Evolutionary conservation across 1,140 invertebrate species (phyloP).

Genomic region (Chymomyza costata): DNA sequence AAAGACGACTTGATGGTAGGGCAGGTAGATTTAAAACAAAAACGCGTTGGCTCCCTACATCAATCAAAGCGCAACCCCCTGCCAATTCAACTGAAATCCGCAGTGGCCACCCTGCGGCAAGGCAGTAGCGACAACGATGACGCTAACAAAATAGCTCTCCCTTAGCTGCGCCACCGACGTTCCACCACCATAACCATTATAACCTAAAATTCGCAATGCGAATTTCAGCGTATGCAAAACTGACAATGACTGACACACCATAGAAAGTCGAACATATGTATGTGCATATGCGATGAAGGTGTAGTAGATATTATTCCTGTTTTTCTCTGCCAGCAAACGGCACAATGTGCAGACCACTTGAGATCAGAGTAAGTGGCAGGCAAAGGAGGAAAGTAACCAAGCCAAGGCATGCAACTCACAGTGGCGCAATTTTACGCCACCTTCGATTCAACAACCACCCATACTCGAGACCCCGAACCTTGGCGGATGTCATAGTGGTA

Average conservation of each 20-base stretch:
- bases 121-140: conserved; percentile 28
- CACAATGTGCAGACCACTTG: conserved; percentile 58
- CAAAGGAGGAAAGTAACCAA: conserved; percentile 24
- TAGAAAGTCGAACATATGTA: conserved; percentile 25
- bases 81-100: conserved; percentile 47
- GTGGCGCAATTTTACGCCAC: conserved; percentile 44
- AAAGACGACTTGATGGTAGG: conserved; percentile 33
- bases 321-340: conserved; percentile 16
- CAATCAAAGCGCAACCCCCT: conserved; percentile 49
- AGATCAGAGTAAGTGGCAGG: conserved; percentile 61
- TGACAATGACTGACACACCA: conserved; percentile 47
- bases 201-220: conserved; percentile 31
- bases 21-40: conserved; percentile 31
- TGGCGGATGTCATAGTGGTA: conserved; percentile 34
- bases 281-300: conserved; percentile 32
- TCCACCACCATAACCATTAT: conserved; percentile 11
- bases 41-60: conserved; percentile 32
- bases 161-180: conserved; percentile 8
- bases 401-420: conserved; percentile 20
- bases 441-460: too few relatives aligned
- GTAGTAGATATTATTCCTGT: conserved; percentile 9
- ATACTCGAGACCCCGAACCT: conserved; percentile 8
- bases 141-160: too few relatives aligned
- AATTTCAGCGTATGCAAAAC: conserved; percentile 43
- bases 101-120: conserved; percentile 50